Evolutionary conservation across 2,888 invertebrate genomes (phyloP), one percentile per base, ranked within the genome.

Genomic region (Polietes domitor): DNA sequence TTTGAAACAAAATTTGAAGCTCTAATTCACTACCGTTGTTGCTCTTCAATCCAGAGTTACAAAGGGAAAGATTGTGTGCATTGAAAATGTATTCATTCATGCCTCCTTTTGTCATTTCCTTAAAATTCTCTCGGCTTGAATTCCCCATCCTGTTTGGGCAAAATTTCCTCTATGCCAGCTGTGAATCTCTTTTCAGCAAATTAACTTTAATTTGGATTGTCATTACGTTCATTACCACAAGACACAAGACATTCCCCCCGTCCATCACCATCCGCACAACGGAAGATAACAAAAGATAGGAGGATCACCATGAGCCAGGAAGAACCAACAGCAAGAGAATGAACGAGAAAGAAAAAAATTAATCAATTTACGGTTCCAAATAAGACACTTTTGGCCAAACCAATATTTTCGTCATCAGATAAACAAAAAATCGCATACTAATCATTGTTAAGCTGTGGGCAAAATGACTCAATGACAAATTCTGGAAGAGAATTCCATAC

Each of bases 381-480:
- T 43, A 68, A 58, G 58, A 58, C 26, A 58, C 43, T 68, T 68
- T 68, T 43, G 68, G 58, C 26, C 58, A 58, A 58, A 58, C 58
- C 24, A 58, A 58, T 58, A 58, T 68, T 68, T 43, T 43, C 43
- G 68, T 43, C 68, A 68, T 68, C 68, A 68, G 68, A 68, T 43
- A 68, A 68, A 24, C 43, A 68, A 68, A 65, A 65, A 68, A 68
- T 68, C 43, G 68, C 68, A 68, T 68, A 43, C 43, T 68, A 68
- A 68, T 68, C 68, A 68, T 43, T 68, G 68, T 43, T 68, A 68
- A 68, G 68, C 68, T 68, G 68, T 68, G 68, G 68, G 68, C 68
- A 68, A 68, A 68, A 68, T 68, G 68, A 68, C 41, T 68, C 68
- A 68, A 68, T 68, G 68, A 68, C 68, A 68, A 43, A 68, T 41